These are phyloP conservation scores for Patella ulyssiponensis DNA, from an alignment of 2,888 invertebrate genomes.

Conservation along the genomic window DNA sequence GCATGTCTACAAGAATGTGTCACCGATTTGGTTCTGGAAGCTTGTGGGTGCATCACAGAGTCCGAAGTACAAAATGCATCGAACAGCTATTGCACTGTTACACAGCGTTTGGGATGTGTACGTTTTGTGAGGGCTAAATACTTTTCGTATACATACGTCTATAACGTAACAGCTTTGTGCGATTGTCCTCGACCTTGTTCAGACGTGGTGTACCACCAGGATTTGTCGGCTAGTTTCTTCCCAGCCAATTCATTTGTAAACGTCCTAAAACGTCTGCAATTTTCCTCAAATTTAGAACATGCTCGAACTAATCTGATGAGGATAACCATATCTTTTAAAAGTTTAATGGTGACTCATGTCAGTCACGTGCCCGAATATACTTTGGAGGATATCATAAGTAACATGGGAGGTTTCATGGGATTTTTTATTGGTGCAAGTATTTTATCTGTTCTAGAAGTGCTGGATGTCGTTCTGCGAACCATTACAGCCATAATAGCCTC, in stretches of 20 bases:
- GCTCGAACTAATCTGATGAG: background rate
- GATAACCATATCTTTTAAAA: conserved; percentile 4
- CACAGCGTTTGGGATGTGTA: background rate
- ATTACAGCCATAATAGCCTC: background rate
- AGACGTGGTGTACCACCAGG: background rate
- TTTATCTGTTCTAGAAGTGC: background rate
- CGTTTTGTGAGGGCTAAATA: background rate
- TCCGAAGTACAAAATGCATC: background rate
- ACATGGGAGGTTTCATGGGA: background rate
- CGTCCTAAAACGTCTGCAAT: background rate
- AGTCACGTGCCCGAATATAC: background rate
- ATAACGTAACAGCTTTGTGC: background rate
- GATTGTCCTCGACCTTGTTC: background rate
- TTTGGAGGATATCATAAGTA: background rate
- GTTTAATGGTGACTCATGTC: background rate
- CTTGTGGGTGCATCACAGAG: background rate
- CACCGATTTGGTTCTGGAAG: background rate
- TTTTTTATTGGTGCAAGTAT: background rate
- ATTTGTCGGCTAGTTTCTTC: background rate
- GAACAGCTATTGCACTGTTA: background rate
- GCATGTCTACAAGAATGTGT: background rate
- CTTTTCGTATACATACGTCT: too few species aligned
- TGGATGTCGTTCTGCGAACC: background rate
- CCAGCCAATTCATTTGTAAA: background rate
- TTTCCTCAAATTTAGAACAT: background rate